Evolutionary conservation across 1,140 invertebrate species (phyloP), one percentile per base, ranked within the genome.

Genomic region (Pseudachorutes palmiensis): DNA sequence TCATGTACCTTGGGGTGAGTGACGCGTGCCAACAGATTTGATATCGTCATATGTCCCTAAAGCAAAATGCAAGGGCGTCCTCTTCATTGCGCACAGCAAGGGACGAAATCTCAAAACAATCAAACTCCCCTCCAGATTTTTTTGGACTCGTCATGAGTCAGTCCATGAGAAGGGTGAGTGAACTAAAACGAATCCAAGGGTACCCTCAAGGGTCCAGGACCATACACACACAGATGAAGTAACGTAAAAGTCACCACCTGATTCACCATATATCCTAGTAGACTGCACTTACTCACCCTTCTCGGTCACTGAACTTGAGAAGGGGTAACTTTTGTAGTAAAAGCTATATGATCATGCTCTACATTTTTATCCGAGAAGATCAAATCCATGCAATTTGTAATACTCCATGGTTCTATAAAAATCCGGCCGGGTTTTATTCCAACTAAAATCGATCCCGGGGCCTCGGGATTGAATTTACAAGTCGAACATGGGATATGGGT

Each of bases 1-100:
- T 12, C 36, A 45, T 45, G 36, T 9, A 45, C 36, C 36, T 19
- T 45, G 9, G 9, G 19, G 36, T 45, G 36, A 9, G 14, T 55
- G 51, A 55, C 51, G 51, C 51, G 51, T 55, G 51, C 51, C 51
- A 55, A 55, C 5, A 22, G 12, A 55, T 55, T 55, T 55, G 51
- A 55, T 55, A 9, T 22, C 24, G 12, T 55, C 51, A 14, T 14
- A 22, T 12, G 36, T 19, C 36, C 36, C 19, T 9, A 19, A 45
- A 45, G 36, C 9, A 45, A 19, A 45, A 12, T 12, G 9, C 9
- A 45, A 45, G 36, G 36, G 36, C 19, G 9, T 45, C 36, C 9
- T 9, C 9, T 45, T 9, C 9, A 45, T 45, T 45, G 9, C 19
- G 36, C 9, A 45, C 36, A 45, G 36, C n/a, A n/a, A n/a, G 36